These are phyloP conservation scores for Lepidonotus clava DNA, from an alignment of 2,888 invertebrate genomes.

Conservation along the genomic window DNA sequence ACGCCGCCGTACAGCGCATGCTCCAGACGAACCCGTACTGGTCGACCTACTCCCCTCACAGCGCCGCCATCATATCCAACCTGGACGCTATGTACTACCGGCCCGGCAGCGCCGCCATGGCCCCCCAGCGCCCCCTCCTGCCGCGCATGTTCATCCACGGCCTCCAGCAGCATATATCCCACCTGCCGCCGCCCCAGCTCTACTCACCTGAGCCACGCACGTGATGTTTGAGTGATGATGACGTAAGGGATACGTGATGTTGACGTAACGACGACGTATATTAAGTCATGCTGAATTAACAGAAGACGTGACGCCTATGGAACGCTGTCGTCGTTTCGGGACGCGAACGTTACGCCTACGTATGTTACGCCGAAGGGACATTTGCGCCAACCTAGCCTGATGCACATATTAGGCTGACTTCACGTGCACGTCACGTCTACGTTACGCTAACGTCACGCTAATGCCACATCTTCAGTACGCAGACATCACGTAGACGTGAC, in stretches of 20 bases:
- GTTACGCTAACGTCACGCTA: too few relatives aligned
- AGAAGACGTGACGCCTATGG: not conserved
- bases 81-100: slow-evolving; percentile 72
- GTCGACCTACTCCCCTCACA: slow-evolving; percentile 78
- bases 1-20: slow-evolving; percentile 97
- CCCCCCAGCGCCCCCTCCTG: slow-evolving; percentile 70
- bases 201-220: slow-evolving; percentile 52
- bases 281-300: not conserved
- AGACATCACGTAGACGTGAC: too few relatives aligned
- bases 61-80: slow-evolving; percentile 66
- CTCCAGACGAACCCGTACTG: slow-evolving; percentile 81
- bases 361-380: too few relatives aligned
- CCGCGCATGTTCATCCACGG: slow-evolving; percentile 76
- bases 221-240: slow-evolving; percentile 6
- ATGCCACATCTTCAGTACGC: too few relatives aligned
- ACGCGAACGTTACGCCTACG: too few relatives aligned
- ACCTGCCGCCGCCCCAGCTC: slow-evolving; percentile 60
- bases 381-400: too few relatives aligned
- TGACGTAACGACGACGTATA: not conserved
- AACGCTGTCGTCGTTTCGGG: not conserved
- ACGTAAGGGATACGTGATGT: not conserved
- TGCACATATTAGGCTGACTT: too few relatives aligned
- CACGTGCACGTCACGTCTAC: too few relatives aligned
- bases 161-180: slow-evolving; percentile 63
- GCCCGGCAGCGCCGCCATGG: slow-evolving; percentile 64